These are phyloP conservation scores for Epinephelus awoara DNA, from an alignment of 2,797 vertebrate species.

Conservation along the genomic window DNA sequence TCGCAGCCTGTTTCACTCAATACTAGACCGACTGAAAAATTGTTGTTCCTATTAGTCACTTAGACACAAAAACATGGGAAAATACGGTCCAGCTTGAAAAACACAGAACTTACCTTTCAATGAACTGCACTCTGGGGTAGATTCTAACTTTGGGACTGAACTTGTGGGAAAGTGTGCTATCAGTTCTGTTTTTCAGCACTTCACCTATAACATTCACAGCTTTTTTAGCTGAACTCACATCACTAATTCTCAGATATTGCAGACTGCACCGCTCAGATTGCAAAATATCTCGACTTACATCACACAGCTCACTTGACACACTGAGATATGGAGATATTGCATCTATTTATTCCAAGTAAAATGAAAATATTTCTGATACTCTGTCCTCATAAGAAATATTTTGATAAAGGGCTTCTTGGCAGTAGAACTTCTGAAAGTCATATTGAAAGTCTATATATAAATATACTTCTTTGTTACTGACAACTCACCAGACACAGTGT, in stretches of 20 bases:
- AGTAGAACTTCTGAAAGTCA: background rate
- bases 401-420: background rate
- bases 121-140: background rate
- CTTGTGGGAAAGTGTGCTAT: background rate
- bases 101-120: background rate
- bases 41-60: no score
- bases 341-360: slow-evolving; percentile 17
- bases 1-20: no score
- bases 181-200: background rate
- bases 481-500: background rate
- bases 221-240: slow-evolving; percentile 14
- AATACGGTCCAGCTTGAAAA: no score
- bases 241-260: slow-evolving; percentile 15
- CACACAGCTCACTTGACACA: slow-evolving; percentile 15
- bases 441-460: background rate
- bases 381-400: background rate
- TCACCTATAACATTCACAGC: background rate
- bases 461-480: background rate
- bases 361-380: background rate
- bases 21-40: no score
- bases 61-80: no score
- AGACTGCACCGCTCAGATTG: slow-evolving; percentile 21
- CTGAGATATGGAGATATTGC: background rate
- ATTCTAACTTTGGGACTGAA: background rate
- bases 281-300: slow-evolving; percentile 25